phyloP scores from a whole-genome alignment of 1,140 invertebrate genomes.

The Pogonomyrmex californicus region DNA sequence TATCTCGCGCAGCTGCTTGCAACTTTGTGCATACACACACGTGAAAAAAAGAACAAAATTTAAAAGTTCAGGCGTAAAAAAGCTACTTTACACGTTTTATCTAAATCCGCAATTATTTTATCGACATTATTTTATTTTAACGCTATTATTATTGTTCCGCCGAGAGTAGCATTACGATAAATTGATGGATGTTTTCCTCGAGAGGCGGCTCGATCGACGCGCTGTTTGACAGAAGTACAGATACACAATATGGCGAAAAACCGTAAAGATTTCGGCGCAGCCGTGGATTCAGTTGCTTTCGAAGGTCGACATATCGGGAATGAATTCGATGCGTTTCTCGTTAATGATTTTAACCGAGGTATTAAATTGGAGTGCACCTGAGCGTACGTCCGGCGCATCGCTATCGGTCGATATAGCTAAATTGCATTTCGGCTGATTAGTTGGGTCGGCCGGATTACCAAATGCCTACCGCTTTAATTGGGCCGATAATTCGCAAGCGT shows the following conservation, averaged over 20 bases:
- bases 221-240: not conserved
- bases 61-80: not conserved
- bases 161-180: not conserved
- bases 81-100: not conserved
- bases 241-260: not conserved
- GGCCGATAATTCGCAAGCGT: slow-evolving; percentile 81
- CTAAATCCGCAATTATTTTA: not conserved
- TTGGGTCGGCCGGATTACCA: slow-evolving; percentile 84
- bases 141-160: not conserved
- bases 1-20: not conserved
- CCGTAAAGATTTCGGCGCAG: slow-evolving; percentile 29
- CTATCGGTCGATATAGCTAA: slow-evolving; percentile 83
- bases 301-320: slow-evolving; percentile 66
- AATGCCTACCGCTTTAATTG: slow-evolving; percentile 85
- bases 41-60: not conserved
- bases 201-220: not conserved
- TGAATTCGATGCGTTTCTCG: slow-evolving; percentile 84
- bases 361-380: slow-evolving; percentile 84
- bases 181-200: not conserved
- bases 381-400: slow-evolving; percentile 81
- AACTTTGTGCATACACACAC: not conserved
- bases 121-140: not conserved
- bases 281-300: slow-evolving; percentile 7
- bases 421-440: slow-evolving; percentile 86
- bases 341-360: slow-evolving; percentile 85